A percentile compares a stretch with the other conserved stretches of the same genome.
Conservation (phyloP, 2,797 vertebrate genomes). For the Epinephelus malabaricus region DNA sequence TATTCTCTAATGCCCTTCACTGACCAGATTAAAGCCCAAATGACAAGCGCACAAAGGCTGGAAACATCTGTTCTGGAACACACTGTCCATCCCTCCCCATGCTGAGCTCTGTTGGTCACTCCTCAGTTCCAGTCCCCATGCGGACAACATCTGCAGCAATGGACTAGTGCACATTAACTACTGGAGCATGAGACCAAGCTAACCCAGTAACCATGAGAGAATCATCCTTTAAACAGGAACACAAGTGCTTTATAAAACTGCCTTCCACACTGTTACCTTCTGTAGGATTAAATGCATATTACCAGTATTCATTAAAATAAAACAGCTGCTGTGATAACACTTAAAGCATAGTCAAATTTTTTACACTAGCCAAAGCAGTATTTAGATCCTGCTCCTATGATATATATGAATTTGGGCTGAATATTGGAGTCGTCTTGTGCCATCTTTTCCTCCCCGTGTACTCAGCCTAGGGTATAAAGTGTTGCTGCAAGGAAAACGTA, state of each 20-base stretch:
- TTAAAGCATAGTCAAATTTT: no score
- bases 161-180: constrained; percentile 82
- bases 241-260: constrained; percentile 40
- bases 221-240: constrained; percentile 39
- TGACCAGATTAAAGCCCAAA: constrained; percentile 86
- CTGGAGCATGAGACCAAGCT: constrained; percentile 77
- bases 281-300: not conserved
- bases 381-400: not conserved
- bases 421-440: not conserved
- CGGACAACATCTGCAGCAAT: constrained; percentile 83
- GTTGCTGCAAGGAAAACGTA: not conserved
- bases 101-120: constrained; percentile 79
- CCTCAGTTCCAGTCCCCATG: constrained; percentile 68
- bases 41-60: constrained; percentile 80
- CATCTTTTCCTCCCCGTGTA: not conserved
- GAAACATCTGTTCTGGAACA: constrained; percentile 85
- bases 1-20: constrained; percentile 86
- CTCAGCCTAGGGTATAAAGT: not conserved
- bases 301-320: constrained; percentile 3
- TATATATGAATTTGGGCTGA: not conserved
- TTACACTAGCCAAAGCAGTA: no score
- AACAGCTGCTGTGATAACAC: not conserved
- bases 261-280: not conserved
- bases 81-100: constrained; percentile 70
- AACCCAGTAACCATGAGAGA: constrained; percentile 67